Evolutionary conservation across 2,113 vertebrate species (phyloP).

Genomic region (Spheniscus mendiculus): DNA sequence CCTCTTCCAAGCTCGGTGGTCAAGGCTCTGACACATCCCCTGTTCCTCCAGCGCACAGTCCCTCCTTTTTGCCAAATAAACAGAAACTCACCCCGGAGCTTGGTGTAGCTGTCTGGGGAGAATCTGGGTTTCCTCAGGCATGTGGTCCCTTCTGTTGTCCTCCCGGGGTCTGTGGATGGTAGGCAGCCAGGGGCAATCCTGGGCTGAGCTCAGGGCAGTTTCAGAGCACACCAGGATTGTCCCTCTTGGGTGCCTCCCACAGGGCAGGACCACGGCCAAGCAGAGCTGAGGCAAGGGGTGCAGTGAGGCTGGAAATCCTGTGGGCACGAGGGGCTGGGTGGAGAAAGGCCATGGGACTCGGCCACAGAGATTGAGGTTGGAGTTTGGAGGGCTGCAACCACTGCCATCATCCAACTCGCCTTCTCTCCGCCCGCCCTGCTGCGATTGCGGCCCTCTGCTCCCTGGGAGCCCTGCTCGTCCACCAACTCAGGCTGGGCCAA

Average conservation of each 20-base stretch:
- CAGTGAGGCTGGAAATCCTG: not conserved
- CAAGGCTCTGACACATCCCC: not conserved
- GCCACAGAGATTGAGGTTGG: not conserved
- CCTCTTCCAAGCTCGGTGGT: not conserved
- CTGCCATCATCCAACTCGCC: not conserved
- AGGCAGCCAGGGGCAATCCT: not conserved
- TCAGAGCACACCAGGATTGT: not conserved
- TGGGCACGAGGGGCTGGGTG: not conserved
- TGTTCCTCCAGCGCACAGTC: not conserved
- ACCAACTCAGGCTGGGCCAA: not conserved
- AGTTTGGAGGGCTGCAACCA: not conserved
- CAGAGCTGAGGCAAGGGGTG: not conserved
- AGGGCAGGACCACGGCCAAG: not conserved
- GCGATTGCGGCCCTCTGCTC: not conserved
- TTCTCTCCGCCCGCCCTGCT: not conserved
- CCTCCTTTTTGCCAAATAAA: constrained; percentile 39
- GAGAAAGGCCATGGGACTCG: not conserved
- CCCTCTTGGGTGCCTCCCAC: not conserved
- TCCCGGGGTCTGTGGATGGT: not conserved
- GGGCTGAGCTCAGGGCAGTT: not conserved
- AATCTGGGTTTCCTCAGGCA: not conserved
- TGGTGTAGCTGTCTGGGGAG: not conserved
- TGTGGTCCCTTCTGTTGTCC: not conserved
- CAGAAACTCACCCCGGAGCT: not conserved
- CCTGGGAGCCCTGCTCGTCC: accelerated